Evolutionary conservation across 2,797 vertebrate species (phyloP).

Genomic region (Acrocephalus scirpaceus): DNA sequence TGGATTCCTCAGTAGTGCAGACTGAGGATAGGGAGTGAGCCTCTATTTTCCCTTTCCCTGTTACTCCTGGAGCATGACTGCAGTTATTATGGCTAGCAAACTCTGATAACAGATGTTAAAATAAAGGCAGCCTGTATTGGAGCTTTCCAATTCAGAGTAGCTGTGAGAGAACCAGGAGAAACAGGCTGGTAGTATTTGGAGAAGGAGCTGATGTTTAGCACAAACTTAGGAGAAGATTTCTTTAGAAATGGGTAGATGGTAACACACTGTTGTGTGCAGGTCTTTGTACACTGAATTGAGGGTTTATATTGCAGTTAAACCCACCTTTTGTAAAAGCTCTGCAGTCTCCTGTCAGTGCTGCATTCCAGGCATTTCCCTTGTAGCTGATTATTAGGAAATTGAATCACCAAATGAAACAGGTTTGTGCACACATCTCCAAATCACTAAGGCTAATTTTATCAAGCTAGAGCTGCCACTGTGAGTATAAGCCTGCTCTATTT

Average conservation of each 20-base stretch:
- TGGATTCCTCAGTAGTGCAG: not conserved
- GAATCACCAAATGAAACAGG: not conserved
- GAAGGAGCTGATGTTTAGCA: not conserved
- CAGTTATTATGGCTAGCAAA: not conserved
- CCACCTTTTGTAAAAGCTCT: not conserved
- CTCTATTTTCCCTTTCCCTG: not conserved
- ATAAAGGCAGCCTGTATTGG: not conserved
- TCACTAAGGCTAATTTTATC: not conserved
- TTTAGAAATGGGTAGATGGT: not conserved
- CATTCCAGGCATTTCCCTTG: not conserved
- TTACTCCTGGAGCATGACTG: not conserved
- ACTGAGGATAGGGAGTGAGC: not conserved
- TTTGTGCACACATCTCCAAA: not conserved
- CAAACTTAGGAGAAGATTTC: not conserved
- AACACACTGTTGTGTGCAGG: not conserved
- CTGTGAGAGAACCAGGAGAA: not conserved
- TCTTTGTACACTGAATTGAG: not conserved
- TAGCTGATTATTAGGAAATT: not conserved
- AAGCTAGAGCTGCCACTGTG: not conserved
- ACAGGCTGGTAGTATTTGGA: not conserved
- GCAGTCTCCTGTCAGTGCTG: not conserved
- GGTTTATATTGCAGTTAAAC: not conserved
- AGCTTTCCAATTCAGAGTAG: not conserved
- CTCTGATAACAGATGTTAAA: not conserved
- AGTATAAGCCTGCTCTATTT: not conserved